A percentile compares a stretch with the other conserved stretches of the same genome.
Evolutionary conservation across 2,113 vertebrate genomes (phyloP).

Genomic region (Smithornis capensis): DNA sequence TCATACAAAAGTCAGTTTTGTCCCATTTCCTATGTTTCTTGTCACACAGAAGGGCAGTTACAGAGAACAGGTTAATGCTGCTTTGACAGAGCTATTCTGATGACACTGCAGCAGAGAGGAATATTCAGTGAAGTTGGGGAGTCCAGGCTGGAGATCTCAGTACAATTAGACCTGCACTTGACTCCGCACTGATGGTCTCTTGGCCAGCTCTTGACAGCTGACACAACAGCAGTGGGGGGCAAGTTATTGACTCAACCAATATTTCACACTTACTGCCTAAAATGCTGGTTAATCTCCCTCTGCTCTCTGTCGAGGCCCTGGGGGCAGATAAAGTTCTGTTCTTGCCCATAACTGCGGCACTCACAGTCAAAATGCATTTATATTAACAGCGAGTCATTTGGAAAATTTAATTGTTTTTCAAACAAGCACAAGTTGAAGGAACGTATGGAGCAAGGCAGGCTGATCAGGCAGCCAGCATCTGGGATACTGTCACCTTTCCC

Average conservation of each 20-base stretch:
- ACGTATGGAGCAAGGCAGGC: neutral
- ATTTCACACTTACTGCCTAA: constrained; percentile 47
- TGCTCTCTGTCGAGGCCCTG: neutral
- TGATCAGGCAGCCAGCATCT: neutral
- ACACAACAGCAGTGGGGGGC: neutral
- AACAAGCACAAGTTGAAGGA: neutral
- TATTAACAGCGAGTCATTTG: neutral
- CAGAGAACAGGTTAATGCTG: neutral
- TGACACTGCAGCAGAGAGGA: neutral
- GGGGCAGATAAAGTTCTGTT: neutral
- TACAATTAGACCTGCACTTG: neutral
- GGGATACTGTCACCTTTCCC: neutral
- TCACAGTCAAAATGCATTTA: neutral
- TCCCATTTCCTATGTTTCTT: neutral
- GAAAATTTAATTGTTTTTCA: neutral
- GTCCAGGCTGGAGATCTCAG: neutral
- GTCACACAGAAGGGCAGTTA: neutral
- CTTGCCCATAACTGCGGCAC: neutral
- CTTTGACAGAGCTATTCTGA: neutral
- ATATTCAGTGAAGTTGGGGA: neutral
- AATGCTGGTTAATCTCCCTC: constrained; percentile 10
- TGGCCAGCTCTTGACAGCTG: neutral
- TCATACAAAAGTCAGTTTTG: neutral
- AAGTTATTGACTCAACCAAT: constrained; percentile 8
- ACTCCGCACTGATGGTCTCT: neutral